A percentile compares a stretch with the other conserved stretches of the same genome.
Conservation (phyloP, 2,888 invertebrate species). For the Aproaerema taeniolella region DNA sequence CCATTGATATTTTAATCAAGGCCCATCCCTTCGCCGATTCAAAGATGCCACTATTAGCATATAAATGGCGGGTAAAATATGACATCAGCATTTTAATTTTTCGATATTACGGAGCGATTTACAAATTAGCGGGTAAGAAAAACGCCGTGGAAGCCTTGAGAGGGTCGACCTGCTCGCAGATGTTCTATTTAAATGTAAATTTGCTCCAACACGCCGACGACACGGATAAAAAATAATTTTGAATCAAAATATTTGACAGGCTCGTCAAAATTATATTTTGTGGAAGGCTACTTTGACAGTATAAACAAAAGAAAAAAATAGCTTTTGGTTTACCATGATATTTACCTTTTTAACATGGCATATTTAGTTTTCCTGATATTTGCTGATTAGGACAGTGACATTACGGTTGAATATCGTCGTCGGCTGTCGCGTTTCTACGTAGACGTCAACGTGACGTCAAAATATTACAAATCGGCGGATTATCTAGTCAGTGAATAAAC, state of each 20-base stretch:
- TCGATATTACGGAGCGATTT: slow-evolving; percentile 74
- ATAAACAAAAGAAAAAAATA: too few species aligned
- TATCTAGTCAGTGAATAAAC: too few species aligned
- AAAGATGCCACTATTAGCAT: slow-evolving; percentile 60
- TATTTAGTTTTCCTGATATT: too few species aligned
- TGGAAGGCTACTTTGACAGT: too few species aligned
- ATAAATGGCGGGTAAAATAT: slow-evolving; percentile 73
- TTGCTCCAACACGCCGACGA: slow-evolving; percentile 58
- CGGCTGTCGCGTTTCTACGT: too few species aligned
- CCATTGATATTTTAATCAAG: slow-evolving; percentile 73
- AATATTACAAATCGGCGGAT: too few species aligned
- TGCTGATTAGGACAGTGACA: too few species aligned
- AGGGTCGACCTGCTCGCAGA: slow-evolving; percentile 70
- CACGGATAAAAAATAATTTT: slow-evolving; percentile 65
- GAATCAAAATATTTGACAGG: slow-evolving; percentile 60
- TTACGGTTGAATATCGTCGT: too few species aligned
- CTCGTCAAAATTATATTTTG: slow-evolving; percentile 33
- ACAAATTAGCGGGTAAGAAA: slow-evolving; percentile 76
- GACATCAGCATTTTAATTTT: slow-evolving; percentile 78
- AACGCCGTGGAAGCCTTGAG: slow-evolving; percentile 61
- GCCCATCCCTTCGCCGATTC: slow-evolving; percentile 44
- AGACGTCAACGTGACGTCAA: too few species aligned
- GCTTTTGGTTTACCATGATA: too few species aligned
- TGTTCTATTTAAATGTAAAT: slow-evolving; percentile 78
- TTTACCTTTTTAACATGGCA: too few species aligned